Base-by-base conservation (phyloP, 1,140 invertebrate species). In the Batillaria attramentaria region DNA sequence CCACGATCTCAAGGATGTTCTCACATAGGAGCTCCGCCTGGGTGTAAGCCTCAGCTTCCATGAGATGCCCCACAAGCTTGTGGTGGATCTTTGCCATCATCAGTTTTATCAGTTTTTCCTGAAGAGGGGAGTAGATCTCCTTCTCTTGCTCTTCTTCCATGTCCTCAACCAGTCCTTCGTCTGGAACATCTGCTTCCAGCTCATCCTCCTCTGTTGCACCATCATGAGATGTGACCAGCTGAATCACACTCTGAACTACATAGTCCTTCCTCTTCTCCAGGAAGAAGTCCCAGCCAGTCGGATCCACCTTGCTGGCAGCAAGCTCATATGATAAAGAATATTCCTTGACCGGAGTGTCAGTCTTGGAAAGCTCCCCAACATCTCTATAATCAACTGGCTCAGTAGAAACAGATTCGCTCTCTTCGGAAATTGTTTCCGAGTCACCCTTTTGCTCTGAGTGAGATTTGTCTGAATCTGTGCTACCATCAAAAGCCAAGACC, bases 261-360 rank as follows among this genome's bases (percentile, higher is more conserved):
- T 82, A 87, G 60, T 86, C 84, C 69, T 86, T 84, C 31, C 87
- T 79, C 16, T 87, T 76, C 70, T 88, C 85, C 35, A 89, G 74
- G 74, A 88, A 89, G 68, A 88, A 88, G 46, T 88, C 87, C 88
- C 88, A 89, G 3, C 88, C 87, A 77, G 85, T 83, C 37, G 82
- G 82, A 75, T 88, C 85, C 28, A 87, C 81, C 69, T 89, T 84
- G 83, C 84, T 86, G 24, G 83, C 74, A n/a, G 87, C 86, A 65
- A 89, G 81, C 78, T 88, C 87, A 77, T 84, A 87, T 57, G 84
- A 84, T 13, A 89, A 81, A 42, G 87, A 85, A 68, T 88, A 85
- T 54, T 89, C 86, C 65, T 82, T 85, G 16, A 89, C 82, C 28
- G 86, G 81, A 20, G 87, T 85, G 31, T 85, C 83, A 42, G 79